Evolutionary conservation across 2,797 vertebrate genomes (phyloP), one percentile per base, ranked within the genome.

Genomic region (Cygnus olor): DNA sequence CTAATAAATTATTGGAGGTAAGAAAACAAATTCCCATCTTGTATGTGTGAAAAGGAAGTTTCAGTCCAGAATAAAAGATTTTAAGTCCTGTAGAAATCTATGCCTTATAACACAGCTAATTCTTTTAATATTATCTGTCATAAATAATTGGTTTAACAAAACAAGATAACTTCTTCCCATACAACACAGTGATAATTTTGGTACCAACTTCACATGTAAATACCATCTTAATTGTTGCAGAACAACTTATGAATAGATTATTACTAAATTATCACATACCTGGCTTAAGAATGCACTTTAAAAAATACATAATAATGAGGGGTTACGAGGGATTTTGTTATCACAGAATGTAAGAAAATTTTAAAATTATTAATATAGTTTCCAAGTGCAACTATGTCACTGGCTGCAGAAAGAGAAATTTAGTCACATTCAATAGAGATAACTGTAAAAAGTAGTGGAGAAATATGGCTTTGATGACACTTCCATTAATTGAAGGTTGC

Each of bases 401-500:
- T 95, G 22, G 16, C 85, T 85, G 88, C 45, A 79, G 27, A 93
- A 96, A 88, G 8, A 38, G 65, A 64, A 9, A 82, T 69, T 95
- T 83, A 89, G 53, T 94, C 68, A 80, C 54, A 22, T 72, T 91
- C 93, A 92, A 95, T 85, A 61, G 12, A 86, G 82, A 88, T 90
- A 92, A 80, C 69, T 76, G 27, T 78, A 87, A 79, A 92, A 97
- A 94, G 60, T 71, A 85, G 74, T 61, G 20, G 77, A 93, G 90
- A 93, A 89, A 92, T 91, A 95, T 60, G 77, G 87, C 81, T 97
- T 97, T 97, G 85, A 95, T 96, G 83, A 93, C 89, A 94, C 65
- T 95, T 96, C 82, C 81, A 89, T 96, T 97, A 97, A 97, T 95
- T 97, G 90, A 95, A 94, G 40, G 66, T 97, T 96, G 76, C 86